Evolutionary conservation across 1,140 invertebrate species (phyloP), one percentile per base, ranked within the genome.

Genomic region (Sarcophaga peregrina): DNA sequence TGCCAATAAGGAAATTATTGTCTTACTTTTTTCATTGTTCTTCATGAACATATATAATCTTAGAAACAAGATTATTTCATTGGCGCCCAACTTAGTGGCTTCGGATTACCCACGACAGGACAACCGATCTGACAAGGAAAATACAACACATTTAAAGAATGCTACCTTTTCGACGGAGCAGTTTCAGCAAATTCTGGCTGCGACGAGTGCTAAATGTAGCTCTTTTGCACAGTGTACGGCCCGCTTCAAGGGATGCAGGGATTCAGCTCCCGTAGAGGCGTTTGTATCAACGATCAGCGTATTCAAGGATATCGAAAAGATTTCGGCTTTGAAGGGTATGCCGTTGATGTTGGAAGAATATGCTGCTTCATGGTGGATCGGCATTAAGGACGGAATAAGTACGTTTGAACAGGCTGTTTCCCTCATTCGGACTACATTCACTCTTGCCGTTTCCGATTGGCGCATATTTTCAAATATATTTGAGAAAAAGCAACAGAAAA

Each of bases 341-440:
- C 82, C 85, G 11, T 83, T 87, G 73, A 74, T 86, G 3, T 76
- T 87, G 11, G 75, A 85, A 17, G 83, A 83, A 10, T 25, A 46
- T 20, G 86, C 86, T n/a, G 85, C 84, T 9, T 81, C 47, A 10
- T 87, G 86, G 85, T 86, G 85, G 85, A 78, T 83, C 76, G 86
- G 85, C 15, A 80, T 85, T 5, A 86, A 85, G 82, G 10, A 50
- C 13, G 76, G n/a, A 15, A 78, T 84, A 8, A 37, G 6, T 17
- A 84, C 48, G 3, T 85, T 85, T 76, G 25, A 82, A 15, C 80
- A 85, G 3, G 84, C 75, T 13, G 47, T 81, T 7, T 15, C 20
- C 9, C 46, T 81, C 9, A 78, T 85, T 17, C 37, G 62, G 8
- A 83, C 58, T 20, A 80, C 81, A 52, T 83, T 80, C 50, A 17